Evolutionary conservation across 2,888 invertebrate genomes (phyloP), one percentile per base, ranked within the genome.

Genomic region (Pristionchus exspectatus): DNA sequence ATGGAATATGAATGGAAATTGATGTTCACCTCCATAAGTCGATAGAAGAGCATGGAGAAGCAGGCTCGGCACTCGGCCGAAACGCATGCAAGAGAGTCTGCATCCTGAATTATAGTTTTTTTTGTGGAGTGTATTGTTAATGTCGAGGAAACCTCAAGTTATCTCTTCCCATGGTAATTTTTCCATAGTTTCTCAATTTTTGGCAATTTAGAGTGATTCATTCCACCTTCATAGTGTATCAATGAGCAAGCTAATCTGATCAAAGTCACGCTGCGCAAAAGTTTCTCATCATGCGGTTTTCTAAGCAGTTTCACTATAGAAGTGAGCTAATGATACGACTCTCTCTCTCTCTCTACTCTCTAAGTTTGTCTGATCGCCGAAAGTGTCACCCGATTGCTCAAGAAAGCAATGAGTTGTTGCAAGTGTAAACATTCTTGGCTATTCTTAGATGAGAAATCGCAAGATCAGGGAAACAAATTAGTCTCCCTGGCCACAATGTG

Each of bases 11-110:
- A 59, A 59, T 59, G 12, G 16, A 21, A 24, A 7, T 59, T 24
- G 3, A 14, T 7, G 18, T 94, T 93, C 33, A 94, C 91, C 81
- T 93, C 92, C 12, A 90, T 90, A 24, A 94, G 90, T 66, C 93
- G 92, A 88, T 92, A 91, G 88, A 92, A 92, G 30, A 94, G 90
- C 56, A 93, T 86, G 33, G 92, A 92, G 72, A 92, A 94, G 89
- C 94, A 94, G 81, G 94, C 93, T 50, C 91, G 92, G 89, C 94
- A 94, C 87, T 94, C 93, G 56, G 90, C 81, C 14, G 92, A 90
- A 0, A 66, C 77, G 87, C 94, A 94, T 2, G 87, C 54, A 84
- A 94, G 94, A 9, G 93, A 92, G 16, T 91, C 92, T 30, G 91
- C 90, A 66, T 93, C 92, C 94, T 94, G 90, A 54, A 93, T 9